phyloP scores from a whole-genome alignment of 2,113 vertebrate species.

The Geothlypis trichas region DNA sequence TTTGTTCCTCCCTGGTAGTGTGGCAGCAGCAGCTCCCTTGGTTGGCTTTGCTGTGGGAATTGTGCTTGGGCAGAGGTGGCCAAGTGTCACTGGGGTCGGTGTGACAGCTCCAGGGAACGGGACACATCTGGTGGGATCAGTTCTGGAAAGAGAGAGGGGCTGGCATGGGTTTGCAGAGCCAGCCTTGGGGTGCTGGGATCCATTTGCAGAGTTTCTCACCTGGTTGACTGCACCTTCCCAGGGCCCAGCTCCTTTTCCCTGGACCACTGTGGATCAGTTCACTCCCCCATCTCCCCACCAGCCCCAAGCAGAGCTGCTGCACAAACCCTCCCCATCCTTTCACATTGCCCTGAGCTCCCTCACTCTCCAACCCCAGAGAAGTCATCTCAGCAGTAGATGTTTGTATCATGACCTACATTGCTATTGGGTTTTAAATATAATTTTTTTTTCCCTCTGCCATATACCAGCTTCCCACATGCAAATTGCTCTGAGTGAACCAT shows the following conservation, averaged over 20 bases:
- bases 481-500: constrained; percentile 67
- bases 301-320: background rate
- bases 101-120: accelerated
- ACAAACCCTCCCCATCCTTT: background rate
- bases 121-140: background rate
- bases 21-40: background rate
- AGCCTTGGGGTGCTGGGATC: background rate
- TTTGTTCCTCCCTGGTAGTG: background rate
- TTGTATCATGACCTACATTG: constrained; percentile 60
- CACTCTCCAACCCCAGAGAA: constrained; percentile 41
- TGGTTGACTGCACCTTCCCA: background rate
- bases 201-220: background rate
- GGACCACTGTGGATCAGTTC: background rate
- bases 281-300: background rate
- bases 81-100: accelerated
- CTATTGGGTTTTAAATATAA: constrained; percentile 51
- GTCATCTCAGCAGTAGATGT: constrained; percentile 26
- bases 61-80: background rate
- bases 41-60: background rate
- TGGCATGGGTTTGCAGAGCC: background rate
- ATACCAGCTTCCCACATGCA: constrained; percentile 58
- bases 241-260: background rate
- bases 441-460: constrained; percentile 12
- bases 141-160: background rate
- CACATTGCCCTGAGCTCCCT: constrained; percentile 36